Conservation (phyloP, 2,888 invertebrate genomes). For the Acanthopleura granulata region DNA sequence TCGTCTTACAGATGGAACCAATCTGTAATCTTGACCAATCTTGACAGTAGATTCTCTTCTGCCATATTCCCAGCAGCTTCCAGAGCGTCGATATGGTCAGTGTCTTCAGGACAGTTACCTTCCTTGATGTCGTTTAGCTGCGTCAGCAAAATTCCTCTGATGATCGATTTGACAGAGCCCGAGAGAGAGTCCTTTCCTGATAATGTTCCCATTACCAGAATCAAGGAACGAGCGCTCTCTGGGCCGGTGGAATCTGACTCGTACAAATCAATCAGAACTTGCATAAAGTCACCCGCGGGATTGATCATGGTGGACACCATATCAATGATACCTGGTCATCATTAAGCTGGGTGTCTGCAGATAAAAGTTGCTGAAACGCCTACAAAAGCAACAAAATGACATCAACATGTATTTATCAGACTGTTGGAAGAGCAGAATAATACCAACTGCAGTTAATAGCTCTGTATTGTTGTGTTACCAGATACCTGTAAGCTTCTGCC, state of each 20-base stretch:
- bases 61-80: not conserved
- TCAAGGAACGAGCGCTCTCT: not conserved
- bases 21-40: not conserved
- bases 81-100: not conserved
- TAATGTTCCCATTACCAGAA: not conserved
- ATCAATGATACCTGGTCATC: not conserved
- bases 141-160: not conserved
- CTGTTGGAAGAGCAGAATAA: too few relatives aligned
- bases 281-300: not conserved
- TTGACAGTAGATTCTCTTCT: not conserved
- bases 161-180: not conserved
- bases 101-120: not conserved
- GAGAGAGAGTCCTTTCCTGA: not conserved
- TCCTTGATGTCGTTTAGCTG: not conserved
- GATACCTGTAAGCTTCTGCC: too few relatives aligned
- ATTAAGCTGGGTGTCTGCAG: not conserved
- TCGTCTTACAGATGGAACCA: not conserved
- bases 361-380: not conserved
- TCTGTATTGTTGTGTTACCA: too few relatives aligned
- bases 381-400: not conserved
- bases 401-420: too few relatives aligned
- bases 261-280: not conserved
- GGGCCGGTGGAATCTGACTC: not conserved
- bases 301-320: not conserved
- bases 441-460: too few relatives aligned